Conservation (phyloP, 1,140 invertebrate genomes). For the Linepithema humile region DNA sequence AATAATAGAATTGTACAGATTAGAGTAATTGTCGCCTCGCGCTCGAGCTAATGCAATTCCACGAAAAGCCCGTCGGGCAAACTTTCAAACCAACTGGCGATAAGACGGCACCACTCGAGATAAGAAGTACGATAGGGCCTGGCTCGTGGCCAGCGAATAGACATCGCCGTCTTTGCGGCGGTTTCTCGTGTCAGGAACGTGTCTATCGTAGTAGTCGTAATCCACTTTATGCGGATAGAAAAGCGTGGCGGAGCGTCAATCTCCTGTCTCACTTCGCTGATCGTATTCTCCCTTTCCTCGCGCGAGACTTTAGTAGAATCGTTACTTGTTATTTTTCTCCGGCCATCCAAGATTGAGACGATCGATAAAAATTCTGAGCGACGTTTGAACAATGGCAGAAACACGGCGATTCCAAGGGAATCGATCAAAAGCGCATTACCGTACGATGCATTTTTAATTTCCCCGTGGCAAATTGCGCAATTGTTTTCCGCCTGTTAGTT, state of each 20-base stretch:
- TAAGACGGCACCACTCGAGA: constrained; percentile 62
- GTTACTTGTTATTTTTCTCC: constrained; percentile 10
- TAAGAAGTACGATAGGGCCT: constrained; percentile 62
- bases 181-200: constrained; percentile 38
- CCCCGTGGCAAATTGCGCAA: background rate
- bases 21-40: constrained; percentile 72
- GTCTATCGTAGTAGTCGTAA: constrained; percentile 55
- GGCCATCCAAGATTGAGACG: background rate
- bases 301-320: background rate
- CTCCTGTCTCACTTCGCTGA: constrained; percentile 40
- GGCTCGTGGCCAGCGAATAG: constrained; percentile 52
- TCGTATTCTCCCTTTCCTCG: constrained; percentile 7
- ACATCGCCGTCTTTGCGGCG: constrained; percentile 10
- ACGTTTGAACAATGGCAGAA: constrained; percentile 16
- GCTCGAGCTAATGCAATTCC: constrained; percentile 65
- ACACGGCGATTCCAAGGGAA: background rate
- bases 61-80: constrained; percentile 61
- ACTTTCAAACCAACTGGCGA: constrained; percentile 62
- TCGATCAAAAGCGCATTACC: constrained; percentile 25
- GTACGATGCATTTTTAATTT: constrained; percentile 3
- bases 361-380: constrained; percentile 33
- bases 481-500: background rate
- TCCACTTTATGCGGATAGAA: constrained; percentile 48
- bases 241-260: constrained; percentile 22
- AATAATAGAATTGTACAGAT: constrained; percentile 53